phyloP scores from a whole-genome alignment of 1,140 invertebrate genomes.

The Conus betulinus region DNA sequence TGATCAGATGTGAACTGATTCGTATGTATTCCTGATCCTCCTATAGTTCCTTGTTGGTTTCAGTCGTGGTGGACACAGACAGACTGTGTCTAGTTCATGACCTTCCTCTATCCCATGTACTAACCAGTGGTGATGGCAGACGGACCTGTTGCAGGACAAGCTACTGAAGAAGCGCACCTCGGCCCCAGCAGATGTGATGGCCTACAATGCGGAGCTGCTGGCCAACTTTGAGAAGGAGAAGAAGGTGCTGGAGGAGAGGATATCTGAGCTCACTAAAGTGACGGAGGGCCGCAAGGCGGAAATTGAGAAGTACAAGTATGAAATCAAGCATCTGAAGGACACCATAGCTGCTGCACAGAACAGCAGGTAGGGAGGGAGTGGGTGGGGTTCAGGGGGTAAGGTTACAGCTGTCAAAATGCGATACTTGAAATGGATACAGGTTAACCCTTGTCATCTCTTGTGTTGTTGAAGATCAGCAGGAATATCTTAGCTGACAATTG shows the following conservation, averaged over 20 bases:
- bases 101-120: too few species aligned
- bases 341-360: constrained; percentile 48
- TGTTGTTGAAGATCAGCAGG: too few species aligned
- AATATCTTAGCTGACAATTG: too few species aligned
- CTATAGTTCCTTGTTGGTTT: too few species aligned
- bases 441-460: too few species aligned
- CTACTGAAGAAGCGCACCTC: constrained; percentile 67
- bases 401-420: too few species aligned
- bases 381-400: too few species aligned
- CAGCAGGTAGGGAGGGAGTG: constrained; percentile 42
- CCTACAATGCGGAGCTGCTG: constrained; percentile 75
- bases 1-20: too few species aligned
- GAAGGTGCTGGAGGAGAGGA: constrained; percentile 69
- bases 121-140: background rate
- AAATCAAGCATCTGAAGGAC: constrained; percentile 68
- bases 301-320: constrained; percentile 74
- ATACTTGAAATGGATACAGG: too few species aligned
- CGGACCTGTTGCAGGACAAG: constrained; percentile 53
- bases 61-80: too few species aligned
- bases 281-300: constrained; percentile 74
- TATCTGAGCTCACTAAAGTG: constrained; percentile 73
- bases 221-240: constrained; percentile 76
- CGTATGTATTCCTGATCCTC: too few species aligned
- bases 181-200: constrained; percentile 73
- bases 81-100: too few species aligned